These are phyloP conservation scores for Pollenia angustigena DNA, from an alignment of 2,888 invertebrate genomes.

Conservation along the genomic window DNA sequence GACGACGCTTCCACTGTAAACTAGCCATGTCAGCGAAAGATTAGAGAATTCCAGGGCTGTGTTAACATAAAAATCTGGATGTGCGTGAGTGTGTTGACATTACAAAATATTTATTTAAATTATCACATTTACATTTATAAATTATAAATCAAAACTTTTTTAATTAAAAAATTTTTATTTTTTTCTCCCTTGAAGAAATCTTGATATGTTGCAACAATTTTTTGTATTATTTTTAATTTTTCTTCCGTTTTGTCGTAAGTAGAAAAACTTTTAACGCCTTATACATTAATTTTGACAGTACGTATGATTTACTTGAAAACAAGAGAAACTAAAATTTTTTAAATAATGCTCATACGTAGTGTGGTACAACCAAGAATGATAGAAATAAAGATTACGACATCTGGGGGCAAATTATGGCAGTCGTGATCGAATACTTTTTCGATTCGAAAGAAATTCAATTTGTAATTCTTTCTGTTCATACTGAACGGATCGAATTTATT, in stretches of 20 bases:
- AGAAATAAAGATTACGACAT: too few relatives aligned
- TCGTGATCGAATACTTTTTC: too few relatives aligned
- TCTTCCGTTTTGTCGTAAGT: neutral
- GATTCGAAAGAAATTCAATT: too few relatives aligned
- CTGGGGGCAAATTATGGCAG: too few relatives aligned
- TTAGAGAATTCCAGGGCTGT: too few relatives aligned
- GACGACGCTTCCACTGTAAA: too few relatives aligned
- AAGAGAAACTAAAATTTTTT: neutral
- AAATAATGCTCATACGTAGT: slow-evolving; percentile 3
- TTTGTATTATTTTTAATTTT: neutral
- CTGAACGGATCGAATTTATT: too few relatives aligned
- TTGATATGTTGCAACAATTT: neutral
- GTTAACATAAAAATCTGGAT: neutral
- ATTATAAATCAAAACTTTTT: slow-evolving; percentile 19
- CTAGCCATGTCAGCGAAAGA: too few relatives aligned
- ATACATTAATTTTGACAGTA: neutral
- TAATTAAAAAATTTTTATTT: slow-evolving; percentile 21
- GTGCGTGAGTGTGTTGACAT: neutral
- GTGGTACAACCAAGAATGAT: neutral
- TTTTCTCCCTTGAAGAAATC: neutral
- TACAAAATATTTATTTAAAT: neutral
- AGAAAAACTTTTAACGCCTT: slow-evolving; percentile 3
- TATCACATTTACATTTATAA: slow-evolving; percentile 22
- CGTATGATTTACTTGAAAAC: slow-evolving; percentile 3
- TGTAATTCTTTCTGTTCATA: too few relatives aligned